Percentiles rank a stretch among this genome's conserved stretches.
phyloP scores from a whole-genome alignment of 64 coral and sea anemone genomes.

The Stichodactyla mertensii region DNA sequence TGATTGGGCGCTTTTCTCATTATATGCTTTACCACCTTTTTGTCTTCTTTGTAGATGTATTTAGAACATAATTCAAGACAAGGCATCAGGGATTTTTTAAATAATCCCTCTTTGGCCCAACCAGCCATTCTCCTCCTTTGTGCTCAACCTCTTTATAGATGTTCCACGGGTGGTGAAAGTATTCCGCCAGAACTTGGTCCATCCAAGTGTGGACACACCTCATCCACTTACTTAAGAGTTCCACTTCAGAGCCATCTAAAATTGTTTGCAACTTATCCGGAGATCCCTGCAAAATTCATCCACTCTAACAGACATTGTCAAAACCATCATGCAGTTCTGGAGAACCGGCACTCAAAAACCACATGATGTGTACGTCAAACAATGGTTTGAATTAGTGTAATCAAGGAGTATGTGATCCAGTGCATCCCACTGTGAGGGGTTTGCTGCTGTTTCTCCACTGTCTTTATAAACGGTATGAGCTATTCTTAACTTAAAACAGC shows the following conservation, averaged over 20 bases:
- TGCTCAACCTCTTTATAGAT: constrained; percentile 6
- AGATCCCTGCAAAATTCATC: too few relatives aligned
- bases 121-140: constrained; percentile 13
- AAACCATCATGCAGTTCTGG: too few relatives aligned
- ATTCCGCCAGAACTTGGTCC: background rate
- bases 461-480: too few relatives aligned
- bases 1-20: constrained; percentile 29
- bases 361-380: too few relatives aligned
- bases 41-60: constrained; percentile 36
- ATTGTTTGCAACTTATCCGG: too few relatives aligned
- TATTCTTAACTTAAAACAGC: constrained; percentile 14
- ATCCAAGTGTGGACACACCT: background rate
- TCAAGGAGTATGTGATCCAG: too few relatives aligned
- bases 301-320: too few relatives aligned
- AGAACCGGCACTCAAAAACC: too few relatives aligned
- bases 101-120: constrained; percentile 11
- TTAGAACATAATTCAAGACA: constrained; percentile 33
- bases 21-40: constrained; percentile 56
- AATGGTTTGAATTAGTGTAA: too few relatives aligned
- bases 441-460: too few relatives aligned
- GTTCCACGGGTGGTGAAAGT: constrained; percentile 6
- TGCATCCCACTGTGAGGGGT: too few relatives aligned
- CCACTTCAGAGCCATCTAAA: background rate
- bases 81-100: constrained; percentile 23
- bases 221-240: too few relatives aligned